Percentiles rank a stretch among this genome's conserved stretches.
phyloP scores from a whole-genome alignment of 2,888 invertebrate genomes.

The Cosmia trapezina region DNA sequence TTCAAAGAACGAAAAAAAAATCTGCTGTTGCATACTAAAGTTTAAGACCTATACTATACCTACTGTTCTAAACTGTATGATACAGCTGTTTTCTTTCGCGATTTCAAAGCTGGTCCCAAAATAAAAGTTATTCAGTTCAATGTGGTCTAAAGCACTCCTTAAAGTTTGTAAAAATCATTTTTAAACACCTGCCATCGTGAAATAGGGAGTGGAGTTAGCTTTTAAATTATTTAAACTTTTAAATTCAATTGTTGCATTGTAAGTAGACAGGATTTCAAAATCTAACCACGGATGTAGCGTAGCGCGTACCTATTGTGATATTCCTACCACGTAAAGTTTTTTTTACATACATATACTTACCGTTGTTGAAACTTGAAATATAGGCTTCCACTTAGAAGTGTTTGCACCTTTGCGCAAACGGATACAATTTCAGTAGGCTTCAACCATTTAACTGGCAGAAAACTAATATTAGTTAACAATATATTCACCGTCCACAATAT shows the following conservation, averaged over 20 bases:
- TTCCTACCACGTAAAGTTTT: conserved; percentile 29
- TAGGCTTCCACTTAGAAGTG: conserved; percentile 5
- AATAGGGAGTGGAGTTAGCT: not conserved
- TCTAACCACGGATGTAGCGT: conserved; percentile 21
- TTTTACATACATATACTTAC: not conserved
- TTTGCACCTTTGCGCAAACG: conserved; percentile 29
- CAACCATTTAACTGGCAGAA: not conserved
- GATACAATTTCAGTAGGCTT: conserved; percentile 28
- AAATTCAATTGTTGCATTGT: conserved; percentile 26
- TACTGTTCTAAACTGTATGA: no score
- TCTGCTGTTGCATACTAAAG: no score
- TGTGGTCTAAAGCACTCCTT: no score
- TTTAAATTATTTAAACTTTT: not conserved
- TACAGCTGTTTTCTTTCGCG: no score
- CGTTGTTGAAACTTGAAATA: conserved; percentile 38
- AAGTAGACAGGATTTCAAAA: conserved; percentile 39
- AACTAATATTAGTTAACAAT: conserved; percentile 18
- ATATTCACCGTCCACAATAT: conserved; percentile 17
- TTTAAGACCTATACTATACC: no score
- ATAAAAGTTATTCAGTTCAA: no score
- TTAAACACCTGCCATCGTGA: not conserved
- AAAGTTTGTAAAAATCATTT: no score
- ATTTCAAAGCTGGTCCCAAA: no score
- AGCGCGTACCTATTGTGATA: conserved; percentile 42
- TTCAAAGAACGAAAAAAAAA: no score